Percentiles rank a stretch among this genome's conserved stretches.
These are phyloP conservation scores for Drosophila histrio DNA, from an alignment of 2,888 invertebrate genomes.

Conservation along the genomic window DNA sequence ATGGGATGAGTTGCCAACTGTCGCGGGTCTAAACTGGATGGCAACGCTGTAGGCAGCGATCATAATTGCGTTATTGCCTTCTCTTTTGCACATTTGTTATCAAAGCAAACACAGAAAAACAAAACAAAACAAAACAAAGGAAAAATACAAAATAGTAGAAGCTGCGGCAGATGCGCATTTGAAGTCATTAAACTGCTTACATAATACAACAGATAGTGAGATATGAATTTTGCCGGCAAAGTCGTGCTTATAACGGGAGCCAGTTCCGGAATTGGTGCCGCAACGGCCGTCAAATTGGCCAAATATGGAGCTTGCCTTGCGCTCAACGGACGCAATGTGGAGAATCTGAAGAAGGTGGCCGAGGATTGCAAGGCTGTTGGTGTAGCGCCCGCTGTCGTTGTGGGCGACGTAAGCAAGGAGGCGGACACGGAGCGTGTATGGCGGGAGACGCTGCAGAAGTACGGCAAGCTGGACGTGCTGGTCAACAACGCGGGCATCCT, in stretches of 20 bases:
- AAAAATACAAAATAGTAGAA: slow-evolving; percentile 19
- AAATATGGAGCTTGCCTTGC: slow-evolving; percentile 87
- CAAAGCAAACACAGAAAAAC: slow-evolving; percentile 13
- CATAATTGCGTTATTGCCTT: slow-evolving; percentile 16
- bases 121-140: slow-evolving; percentile 15
- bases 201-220: slow-evolving; percentile 32
- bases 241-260: slow-evolving; percentile 88
- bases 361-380: slow-evolving; percentile 84
- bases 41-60: slow-evolving; percentile 31
- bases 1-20: too few relatives aligned
- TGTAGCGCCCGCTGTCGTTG: slow-evolving; percentile 84
- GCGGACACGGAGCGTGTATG: slow-evolving; percentile 89
- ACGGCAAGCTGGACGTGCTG: slow-evolving; percentile 91
- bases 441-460: slow-evolving; percentile 89
- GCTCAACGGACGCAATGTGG: slow-evolving; percentile 87
- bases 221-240: slow-evolving; percentile 87
- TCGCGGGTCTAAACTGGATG: background rate
- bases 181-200: slow-evolving; percentile 35
- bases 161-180: slow-evolving; percentile 23
- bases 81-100: slow-evolving; percentile 35
- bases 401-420: slow-evolving; percentile 91
- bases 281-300: slow-evolving; percentile 88
- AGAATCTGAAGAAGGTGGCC: slow-evolving; percentile 88
- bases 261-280: slow-evolving; percentile 91
- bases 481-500: slow-evolving; percentile 96